Evolutionary conservation across 2,888 invertebrate genomes (phyloP).

Genomic region (Argyresthia albistria): DNA sequence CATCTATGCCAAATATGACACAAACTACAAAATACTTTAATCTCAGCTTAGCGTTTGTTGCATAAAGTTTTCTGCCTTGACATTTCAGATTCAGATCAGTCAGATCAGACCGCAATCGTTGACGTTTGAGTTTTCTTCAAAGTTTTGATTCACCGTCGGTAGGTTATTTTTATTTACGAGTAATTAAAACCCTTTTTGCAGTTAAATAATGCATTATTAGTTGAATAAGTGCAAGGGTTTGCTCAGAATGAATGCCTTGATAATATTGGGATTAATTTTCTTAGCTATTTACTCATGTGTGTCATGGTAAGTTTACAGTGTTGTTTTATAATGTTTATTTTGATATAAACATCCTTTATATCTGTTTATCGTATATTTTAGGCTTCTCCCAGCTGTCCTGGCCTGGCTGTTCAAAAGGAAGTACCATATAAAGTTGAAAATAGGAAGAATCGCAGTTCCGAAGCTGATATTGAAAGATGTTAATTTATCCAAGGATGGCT

Average conservation of each 20-base stretch:
- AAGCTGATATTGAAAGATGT: slow-evolving; percentile 87
- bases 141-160: no score
- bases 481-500: slow-evolving; percentile 84
- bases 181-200: no score
- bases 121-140: no score
- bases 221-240: not conserved
- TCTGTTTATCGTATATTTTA: slow-evolving; percentile 38
- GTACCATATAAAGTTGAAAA: slow-evolving; percentile 83
- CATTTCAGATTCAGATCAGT: no score
- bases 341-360: slow-evolving; percentile 21
- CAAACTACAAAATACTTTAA: no score
- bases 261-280: slow-evolving; percentile 46
- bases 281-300: slow-evolving; percentile 71
- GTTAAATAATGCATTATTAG: not conserved
- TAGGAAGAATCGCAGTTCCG: slow-evolving; percentile 86
- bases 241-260: slow-evolving; percentile 43
- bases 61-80: no score
- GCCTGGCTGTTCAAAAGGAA: slow-evolving; percentile 87
- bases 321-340: slow-evolving; percentile 30
- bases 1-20: no score
- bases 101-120: no score
- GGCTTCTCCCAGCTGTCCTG: slow-evolving; percentile 83
- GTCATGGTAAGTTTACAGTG: slow-evolving; percentile 65
- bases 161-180: no score
- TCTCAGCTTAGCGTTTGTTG: no score